Evolutionary conservation across 2,888 invertebrate genomes (phyloP), one percentile per base, ranked within the genome.

Genomic region (Cataglyphis cursor): DNA sequence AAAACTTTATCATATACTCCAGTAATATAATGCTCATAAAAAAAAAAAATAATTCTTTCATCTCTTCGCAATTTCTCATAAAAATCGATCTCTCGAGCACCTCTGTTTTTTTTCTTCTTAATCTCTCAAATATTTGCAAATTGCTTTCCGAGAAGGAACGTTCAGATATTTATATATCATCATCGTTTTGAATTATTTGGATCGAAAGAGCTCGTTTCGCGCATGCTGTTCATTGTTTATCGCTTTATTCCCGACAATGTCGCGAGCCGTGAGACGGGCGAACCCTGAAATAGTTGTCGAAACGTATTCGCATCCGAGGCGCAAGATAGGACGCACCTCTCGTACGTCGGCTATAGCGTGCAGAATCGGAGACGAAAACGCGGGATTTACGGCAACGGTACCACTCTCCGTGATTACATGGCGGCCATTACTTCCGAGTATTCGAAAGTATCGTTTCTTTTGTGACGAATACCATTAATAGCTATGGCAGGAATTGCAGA

Each of bases 261-360:
- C 51, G 54, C 72, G 38, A n/a, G 18, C 62, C 75, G 82, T 38
- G 81, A 85, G 86, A 89, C 70, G 73, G 57, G 41, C 44, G 18
- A 44, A 48, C 8, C 21, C 51, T 76, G 78, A 72, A 81, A 76
- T 76, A 78, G 61, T 78, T 72, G 59, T 85, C 85, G 82, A 88
- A 85, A 84, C 83, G 38, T 21, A 84, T 87, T 75, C 70, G 82
- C 81, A 87, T 84, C 76, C 82, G 64, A 81, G 68, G 78, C 41
- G 80, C 75, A 48, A 84, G 87, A 87, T 89, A 82, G 66, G 64
- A 28, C 38, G 76, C 38, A 65, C 9, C 28, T 51, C 51, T 51
- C 51, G 8, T 51, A 18, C 68, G 5, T 24, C 41, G 21, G 24
- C 15, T 0, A 24, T 72, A 38, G 51, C 62, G 41, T 51, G 18